Evolutionary conservation across 2,113 vertebrate species (phyloP), one percentile per base, ranked within the genome.

Genomic region (Lepus europaeus): DNA sequence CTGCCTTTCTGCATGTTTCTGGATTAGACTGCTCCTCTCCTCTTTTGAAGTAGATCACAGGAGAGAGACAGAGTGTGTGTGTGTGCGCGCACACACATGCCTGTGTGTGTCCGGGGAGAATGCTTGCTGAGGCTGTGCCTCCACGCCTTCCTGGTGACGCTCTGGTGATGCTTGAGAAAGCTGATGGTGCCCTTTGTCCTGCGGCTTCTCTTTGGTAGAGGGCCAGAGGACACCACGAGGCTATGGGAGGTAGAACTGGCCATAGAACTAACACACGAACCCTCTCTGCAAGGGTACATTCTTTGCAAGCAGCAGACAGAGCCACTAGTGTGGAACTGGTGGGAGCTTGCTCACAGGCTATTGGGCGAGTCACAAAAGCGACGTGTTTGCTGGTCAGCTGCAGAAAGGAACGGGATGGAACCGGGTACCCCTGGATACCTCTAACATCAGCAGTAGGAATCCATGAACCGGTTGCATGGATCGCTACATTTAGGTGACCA

Each of bases 11-110:
- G 84, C n/a, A 61, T 87, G 86, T 97, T 91, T 97, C 94, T 97
- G 97, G 97, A 97, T 96, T 97, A 95, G 96, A 94, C 64, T 64
- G 77, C 84, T 87, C 33, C 73, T 90, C 53, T 97, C 93, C 64
- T 98, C 95, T 95, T 96, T 94, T 97, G 51, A 93, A 72, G 39
- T 72, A 97, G 91, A 95, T 96, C 92, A 89, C 94, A 96, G 78
- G 94, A 22, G 61, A 70, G 29, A 96, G 12, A 31, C 33, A 33
- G 27, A 5, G 11, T 36, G 68, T 87, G 45, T 45, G 45, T 45
- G 39, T 45, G 39, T 45, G 39, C 6, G 39, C 5, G 6, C 45
- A 45, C 45, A 5, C 45, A 45, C 45, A 45, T 45, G 6, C 45
- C 45, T 45, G 45, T 45, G 45, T 45, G 45, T 45, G 45, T 5